A percentile compares a stretch with the other conserved stretches of the same genome.
These are phyloP conservation scores for Drosophila willistoni DNA, from an alignment of 1,140 invertebrate species.

Conservation along the genomic window DNA sequence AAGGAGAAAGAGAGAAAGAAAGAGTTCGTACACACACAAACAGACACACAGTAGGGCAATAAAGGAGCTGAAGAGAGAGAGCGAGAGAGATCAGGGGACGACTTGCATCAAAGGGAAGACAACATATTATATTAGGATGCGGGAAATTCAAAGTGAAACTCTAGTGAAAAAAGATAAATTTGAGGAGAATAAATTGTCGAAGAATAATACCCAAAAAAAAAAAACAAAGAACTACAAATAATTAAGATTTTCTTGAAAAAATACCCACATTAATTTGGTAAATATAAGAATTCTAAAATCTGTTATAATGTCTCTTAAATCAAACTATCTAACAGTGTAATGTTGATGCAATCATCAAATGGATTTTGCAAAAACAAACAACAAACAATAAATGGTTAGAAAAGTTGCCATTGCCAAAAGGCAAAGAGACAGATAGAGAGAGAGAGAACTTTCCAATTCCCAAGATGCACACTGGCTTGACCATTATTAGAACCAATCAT, in stretches of 20 bases:
- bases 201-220: not conserved
- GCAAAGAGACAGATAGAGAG: no score
- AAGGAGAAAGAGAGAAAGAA: not conserved
- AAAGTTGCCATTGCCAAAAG: not conserved
- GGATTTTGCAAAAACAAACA: not conserved
- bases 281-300: no score
- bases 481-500: constrained; percentile 9
- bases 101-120: constrained; percentile 2
- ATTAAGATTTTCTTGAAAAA: not conserved
- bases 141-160: constrained; percentile 5
- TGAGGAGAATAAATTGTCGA: not conserved
- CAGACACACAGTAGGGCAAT: not conserved
- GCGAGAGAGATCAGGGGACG: not conserved
- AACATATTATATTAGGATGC: not conserved
- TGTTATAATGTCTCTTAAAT: no score
- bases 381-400: not conserved
- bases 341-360: constrained; percentile 1
- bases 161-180: not conserved
- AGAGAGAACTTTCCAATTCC: constrained; percentile 3
- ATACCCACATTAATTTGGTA: no score
- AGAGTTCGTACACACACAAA: not conserved
- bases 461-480: constrained; percentile 2
- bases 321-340: not conserved
- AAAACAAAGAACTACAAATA: not conserved
- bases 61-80: not conserved